Conservation (phyloP, 2,888 invertebrate species). For the Troides oblongomaculatus region DNA sequence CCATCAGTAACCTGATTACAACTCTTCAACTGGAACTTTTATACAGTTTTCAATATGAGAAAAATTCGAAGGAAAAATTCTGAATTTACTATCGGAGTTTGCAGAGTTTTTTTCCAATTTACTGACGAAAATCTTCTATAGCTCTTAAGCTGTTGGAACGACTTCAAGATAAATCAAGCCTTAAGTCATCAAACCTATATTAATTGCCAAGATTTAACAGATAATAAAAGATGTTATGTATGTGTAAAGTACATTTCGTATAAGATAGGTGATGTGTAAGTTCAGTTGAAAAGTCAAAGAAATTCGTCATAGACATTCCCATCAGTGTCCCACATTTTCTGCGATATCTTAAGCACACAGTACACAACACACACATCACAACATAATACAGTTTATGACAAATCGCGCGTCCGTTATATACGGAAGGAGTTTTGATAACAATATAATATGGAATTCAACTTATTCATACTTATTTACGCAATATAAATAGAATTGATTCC, state of each 20-base stretch:
- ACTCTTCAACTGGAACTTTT: neutral
- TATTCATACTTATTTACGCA: neutral
- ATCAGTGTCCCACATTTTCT: neutral
- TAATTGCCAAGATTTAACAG: too few species aligned
- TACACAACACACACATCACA: neutral
- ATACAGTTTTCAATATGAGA: neutral
- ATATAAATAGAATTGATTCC: neutral
- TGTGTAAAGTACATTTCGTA: neutral
- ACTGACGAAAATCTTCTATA: neutral
- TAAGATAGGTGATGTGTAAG: neutral
- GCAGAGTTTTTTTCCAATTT: neutral
- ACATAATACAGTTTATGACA: constrained; percentile 1
- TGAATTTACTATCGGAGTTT: neutral
- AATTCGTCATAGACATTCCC: neutral
- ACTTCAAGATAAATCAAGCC: neutral
- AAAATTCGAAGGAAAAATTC: neutral
- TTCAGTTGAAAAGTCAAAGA: neutral
- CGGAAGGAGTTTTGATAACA: neutral
- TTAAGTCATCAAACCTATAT: too few species aligned
- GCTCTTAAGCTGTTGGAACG: neutral
- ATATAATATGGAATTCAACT: neutral
- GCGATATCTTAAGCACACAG: neutral
- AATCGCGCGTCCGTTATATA: constrained; percentile 4
- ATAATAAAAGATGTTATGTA: neutral
- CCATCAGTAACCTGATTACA: too few species aligned